A percentile compares a stretch with the other conserved stretches of the same genome.
These are phyloP conservation scores for Miichthys miiuy DNA, from an alignment of 2,797 vertebrate genomes.

Conservation along the genomic window DNA sequence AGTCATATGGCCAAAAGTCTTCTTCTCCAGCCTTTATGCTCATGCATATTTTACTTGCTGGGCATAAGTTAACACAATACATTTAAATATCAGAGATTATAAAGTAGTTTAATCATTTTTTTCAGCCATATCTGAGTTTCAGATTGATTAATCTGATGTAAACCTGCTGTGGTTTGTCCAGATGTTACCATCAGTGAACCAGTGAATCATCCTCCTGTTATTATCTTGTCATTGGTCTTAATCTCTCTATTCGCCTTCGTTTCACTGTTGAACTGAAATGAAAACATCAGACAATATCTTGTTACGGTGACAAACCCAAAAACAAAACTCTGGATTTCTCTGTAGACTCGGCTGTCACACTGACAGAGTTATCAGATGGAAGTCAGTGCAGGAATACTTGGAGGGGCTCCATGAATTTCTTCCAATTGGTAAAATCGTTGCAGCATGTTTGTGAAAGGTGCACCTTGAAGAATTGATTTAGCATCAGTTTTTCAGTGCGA, in stretches of 20 bases:
- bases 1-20: not conserved
- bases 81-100: not conserved
- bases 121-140: not conserved
- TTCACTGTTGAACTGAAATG: not conserved
- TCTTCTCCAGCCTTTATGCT: not conserved
- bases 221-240: constrained; percentile 11
- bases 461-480: constrained; percentile 69
- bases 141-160: not conserved
- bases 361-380: constrained; percentile 46
- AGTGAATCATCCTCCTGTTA: not conserved
- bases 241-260: constrained; percentile 1
- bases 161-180: constrained; percentile 1
- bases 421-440: constrained; percentile 50
- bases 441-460: constrained; percentile 60
- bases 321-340: constrained; percentile 5
- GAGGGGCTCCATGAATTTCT: constrained; percentile 31
- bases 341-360: constrained; percentile 27
- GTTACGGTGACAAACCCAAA: constrained; percentile 8
- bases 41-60: not conserved
- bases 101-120: too few species aligned
- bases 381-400: constrained; percentile 24
- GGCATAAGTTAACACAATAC: not conserved
- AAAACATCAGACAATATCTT: constrained; percentile 2
- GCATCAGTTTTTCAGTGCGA: constrained; percentile 58
- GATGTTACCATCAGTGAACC: not conserved